A percentile compares a stretch with the other conserved stretches of the same genome.
phyloP scores from a whole-genome alignment of 2,797 vertebrate species.

The Glossophaga mutica region DNA sequence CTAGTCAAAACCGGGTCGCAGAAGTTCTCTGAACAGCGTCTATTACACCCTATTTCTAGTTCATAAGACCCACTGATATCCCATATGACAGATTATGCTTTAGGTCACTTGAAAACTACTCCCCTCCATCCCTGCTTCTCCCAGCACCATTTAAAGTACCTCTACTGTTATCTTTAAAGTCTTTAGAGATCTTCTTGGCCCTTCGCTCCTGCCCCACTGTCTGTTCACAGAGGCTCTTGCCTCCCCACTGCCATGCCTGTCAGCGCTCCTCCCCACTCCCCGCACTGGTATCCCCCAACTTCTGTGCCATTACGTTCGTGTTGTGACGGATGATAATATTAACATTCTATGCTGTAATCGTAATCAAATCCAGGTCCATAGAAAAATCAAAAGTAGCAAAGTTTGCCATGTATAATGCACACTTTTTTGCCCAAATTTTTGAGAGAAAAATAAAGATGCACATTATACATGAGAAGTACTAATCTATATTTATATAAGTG shows the following conservation, averaged over 20 bases:
- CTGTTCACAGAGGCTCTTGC: not conserved
- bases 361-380: conserved; percentile 3
- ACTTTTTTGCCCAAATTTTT: too few relatives aligned
- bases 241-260: not conserved
- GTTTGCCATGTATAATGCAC: too few relatives aligned
- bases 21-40: not conserved
- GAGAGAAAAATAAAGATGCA: too few relatives aligned
- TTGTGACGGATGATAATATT: not conserved
- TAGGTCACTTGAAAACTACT: not conserved
- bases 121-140: not conserved
- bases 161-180: not conserved
- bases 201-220: not conserved
- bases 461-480: too few relatives aligned
- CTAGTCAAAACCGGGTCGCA: not conserved
- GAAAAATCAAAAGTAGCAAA: not conserved
- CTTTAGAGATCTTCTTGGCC: not conserved
- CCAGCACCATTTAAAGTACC: not conserved
- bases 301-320: not conserved
- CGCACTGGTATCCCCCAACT: not conserved
- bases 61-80: not conserved
- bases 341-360: not conserved
- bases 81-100: not conserved
- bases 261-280: not conserved
- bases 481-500: too few relatives aligned
- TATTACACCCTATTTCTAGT: not conserved